These are phyloP conservation scores for Plemyria rubiginata DNA, from an alignment of 2,888 invertebrate genomes.

Conservation along the genomic window DNA sequence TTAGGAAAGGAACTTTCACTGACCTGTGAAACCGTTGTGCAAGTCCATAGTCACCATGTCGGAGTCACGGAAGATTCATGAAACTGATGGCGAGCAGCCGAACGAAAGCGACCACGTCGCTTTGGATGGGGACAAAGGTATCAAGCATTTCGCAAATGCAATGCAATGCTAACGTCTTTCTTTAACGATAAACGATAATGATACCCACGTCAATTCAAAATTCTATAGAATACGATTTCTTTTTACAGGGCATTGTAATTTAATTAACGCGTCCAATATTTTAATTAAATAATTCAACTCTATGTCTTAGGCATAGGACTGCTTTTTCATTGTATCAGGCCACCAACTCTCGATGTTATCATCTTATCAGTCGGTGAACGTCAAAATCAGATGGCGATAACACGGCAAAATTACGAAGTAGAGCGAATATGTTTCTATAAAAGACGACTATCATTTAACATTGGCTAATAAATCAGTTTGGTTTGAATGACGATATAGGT, in stretches of 20 bases:
- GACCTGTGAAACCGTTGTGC: constrained; percentile 55
- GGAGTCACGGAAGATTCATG: constrained; percentile 75
- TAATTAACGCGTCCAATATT: not conserved
- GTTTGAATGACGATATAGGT: not conserved
- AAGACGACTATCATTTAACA: not conserved
- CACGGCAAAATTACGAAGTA: constrained; percentile 42
- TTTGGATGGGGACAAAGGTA: constrained; percentile 85
- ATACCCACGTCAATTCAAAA: not conserved
- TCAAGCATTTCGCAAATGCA: constrained; percentile 10
- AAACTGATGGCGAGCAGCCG: constrained; percentile 75
- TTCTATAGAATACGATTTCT: not conserved
- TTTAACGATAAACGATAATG: not conserved
- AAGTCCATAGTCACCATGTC: constrained; percentile 66
- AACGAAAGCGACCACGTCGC: constrained; percentile 79
- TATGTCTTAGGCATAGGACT: too few species aligned
- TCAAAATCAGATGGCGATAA: constrained; percentile 49
- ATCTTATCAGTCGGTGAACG: constrained; percentile 47
- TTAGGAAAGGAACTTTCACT: constrained; percentile 57
- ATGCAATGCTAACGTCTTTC: not conserved
- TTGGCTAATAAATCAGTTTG: not conserved
- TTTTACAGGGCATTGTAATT: not conserved
- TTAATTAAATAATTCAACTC: too few species aligned
- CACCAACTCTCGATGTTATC: constrained; percentile 42
- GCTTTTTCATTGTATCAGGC: constrained; percentile 15
- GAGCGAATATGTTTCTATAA: not conserved